Evolutionary conservation across 2,797 vertebrate species (phyloP).

Genomic region (Naso thynnoides): DNA sequence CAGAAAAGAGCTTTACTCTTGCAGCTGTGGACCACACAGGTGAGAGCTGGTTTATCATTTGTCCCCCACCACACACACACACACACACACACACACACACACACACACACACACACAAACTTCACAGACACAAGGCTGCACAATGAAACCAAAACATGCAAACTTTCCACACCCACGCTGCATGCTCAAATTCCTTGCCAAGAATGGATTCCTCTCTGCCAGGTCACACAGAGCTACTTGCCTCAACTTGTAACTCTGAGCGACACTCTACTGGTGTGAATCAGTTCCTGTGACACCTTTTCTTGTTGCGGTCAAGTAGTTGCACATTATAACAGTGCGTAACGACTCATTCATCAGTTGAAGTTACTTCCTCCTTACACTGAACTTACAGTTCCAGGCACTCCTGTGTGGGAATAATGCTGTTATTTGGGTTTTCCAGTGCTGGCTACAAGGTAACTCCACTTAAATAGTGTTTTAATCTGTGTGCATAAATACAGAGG

Average conservation of each 20-base stretch:
- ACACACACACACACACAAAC: slow-evolving; percentile 6
- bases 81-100: too few relatives aligned
- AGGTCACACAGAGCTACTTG: slow-evolving; percentile 42
- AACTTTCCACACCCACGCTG: slow-evolving; percentile 43
- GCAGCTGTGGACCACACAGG: slow-evolving; percentile 91
- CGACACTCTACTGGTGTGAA: not conserved
- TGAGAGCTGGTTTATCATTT: slow-evolving; percentile 49
- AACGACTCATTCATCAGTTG: slow-evolving; percentile 16
- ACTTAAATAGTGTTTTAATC: not conserved
- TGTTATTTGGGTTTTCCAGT: not conserved
- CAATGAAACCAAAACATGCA: not conserved
- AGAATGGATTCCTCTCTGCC: slow-evolving; percentile 26
- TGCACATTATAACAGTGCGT: not conserved
- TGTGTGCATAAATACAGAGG: not conserved
- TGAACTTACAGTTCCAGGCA: slow-evolving; percentile 7
- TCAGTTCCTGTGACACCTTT: slow-evolving; percentile 19
- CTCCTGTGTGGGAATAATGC: not conserved
- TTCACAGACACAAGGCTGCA: not conserved
- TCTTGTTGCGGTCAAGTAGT: slow-evolving; percentile 10
- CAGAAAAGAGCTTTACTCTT: slow-evolving; percentile 85
- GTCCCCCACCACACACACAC: not conserved
- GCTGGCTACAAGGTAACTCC: not conserved
- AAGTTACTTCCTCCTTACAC: slow-evolving; percentile 11
- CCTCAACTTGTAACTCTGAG: slow-evolving; percentile 46
- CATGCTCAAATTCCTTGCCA: slow-evolving; percentile 19